Percentiles rank a stretch among this genome's conserved stretches.
These are phyloP conservation scores for Urocolius indicus DNA, from an alignment of 2,113 vertebrate genomes.

Conservation along the genomic window DNA sequence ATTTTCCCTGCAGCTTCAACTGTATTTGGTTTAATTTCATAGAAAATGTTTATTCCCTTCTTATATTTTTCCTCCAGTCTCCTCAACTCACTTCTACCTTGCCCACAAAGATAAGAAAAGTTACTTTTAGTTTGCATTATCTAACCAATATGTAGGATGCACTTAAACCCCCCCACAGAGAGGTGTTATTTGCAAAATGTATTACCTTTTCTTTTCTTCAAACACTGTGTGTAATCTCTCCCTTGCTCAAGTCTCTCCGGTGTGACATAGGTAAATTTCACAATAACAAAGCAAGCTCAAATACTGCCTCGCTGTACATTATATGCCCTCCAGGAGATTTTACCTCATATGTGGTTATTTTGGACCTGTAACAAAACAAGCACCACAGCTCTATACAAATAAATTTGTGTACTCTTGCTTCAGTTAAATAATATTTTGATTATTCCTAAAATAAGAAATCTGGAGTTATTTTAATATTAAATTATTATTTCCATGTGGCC, in stretches of 20 bases:
- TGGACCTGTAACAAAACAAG: constrained; percentile 18
- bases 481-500: background rate
- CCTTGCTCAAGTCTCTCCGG: constrained; percentile 36
- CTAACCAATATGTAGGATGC: constrained; percentile 52
- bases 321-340: background rate
- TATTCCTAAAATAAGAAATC: background rate
- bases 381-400: background rate
- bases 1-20: constrained; percentile 50
- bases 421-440: constrained; percentile 1
- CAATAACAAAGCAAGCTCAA: constrained; percentile 50
- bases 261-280: constrained; percentile 70
- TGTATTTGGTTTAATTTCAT: constrained; percentile 45
- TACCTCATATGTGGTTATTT: background rate
- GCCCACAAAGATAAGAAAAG: constrained; percentile 41
- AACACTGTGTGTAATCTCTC: constrained; percentile 63
- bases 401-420: background rate
- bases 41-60: constrained; percentile 52
- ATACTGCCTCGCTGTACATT: constrained; percentile 9
- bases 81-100: background rate
- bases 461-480: background rate
- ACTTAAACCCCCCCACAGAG: constrained; percentile 63
- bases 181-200: constrained; percentile 73
- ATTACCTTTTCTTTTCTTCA: constrained; percentile 70
- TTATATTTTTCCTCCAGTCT: constrained; percentile 27
- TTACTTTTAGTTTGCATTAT: constrained; percentile 41